phyloP scores from a whole-genome alignment of 2,113 vertebrate species.

The Ctenomys sociabilis region DNA sequence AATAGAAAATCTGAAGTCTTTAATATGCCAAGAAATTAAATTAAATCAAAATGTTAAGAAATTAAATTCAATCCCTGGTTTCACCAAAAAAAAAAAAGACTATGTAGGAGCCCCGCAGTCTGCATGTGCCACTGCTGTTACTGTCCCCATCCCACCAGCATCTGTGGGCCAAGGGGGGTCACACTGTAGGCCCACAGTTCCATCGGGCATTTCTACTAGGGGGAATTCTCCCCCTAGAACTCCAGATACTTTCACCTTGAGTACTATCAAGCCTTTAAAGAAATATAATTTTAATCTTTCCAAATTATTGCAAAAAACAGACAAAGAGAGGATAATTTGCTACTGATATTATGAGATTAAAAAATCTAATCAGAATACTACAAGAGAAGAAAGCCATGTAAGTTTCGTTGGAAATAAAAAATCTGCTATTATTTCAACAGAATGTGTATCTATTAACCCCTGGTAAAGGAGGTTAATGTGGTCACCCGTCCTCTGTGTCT shows the following conservation, averaged over 20 bases:
- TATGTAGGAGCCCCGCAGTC: neutral
- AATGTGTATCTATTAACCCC: too few species aligned
- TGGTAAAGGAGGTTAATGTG: too few species aligned
- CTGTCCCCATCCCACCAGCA: neutral
- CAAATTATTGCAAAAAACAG: neutral
- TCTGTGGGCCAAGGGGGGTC: neutral
- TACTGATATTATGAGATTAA: neutral
- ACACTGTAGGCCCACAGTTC: neutral
- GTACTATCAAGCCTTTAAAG: neutral
- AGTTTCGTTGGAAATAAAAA: too few species aligned
- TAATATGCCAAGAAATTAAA: neutral
- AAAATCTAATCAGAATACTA: neutral
- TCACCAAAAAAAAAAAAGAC: too few species aligned
- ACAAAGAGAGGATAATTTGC: neutral
- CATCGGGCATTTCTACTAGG: neutral
- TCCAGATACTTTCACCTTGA: neutral
- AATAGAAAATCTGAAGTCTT: constrained; percentile 41
- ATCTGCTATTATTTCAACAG: too few species aligned
- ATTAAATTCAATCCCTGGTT: too few species aligned
- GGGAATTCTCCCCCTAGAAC: neutral
- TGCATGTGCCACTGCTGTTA: neutral
- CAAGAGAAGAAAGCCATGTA: neutral
- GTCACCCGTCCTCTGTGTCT: too few species aligned
- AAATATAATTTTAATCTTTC: neutral
- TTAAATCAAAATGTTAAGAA: too few species aligned